These are phyloP conservation scores for Ceramica pisi DNA, from an alignment of 2,888 invertebrate genomes.

Conservation along the genomic window DNA sequence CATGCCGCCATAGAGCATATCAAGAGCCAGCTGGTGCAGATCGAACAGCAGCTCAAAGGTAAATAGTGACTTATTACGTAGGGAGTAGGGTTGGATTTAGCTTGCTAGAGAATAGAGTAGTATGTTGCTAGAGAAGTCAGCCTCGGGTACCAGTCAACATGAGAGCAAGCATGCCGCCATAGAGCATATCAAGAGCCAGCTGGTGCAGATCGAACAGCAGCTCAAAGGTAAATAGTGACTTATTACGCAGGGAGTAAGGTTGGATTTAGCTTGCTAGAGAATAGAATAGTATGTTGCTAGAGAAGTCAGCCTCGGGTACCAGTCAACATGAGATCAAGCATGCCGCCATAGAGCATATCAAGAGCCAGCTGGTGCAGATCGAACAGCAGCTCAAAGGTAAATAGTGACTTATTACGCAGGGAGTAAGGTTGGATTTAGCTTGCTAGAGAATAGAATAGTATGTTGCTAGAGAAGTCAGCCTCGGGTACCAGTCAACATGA, in stretches of 20 bases:
- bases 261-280: too few species aligned
- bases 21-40: slow-evolving; percentile 86
- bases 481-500: slow-evolving; percentile 74
- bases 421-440: too few species aligned
- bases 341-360: slow-evolving; percentile 88
- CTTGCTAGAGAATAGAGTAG: too few species aligned
- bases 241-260: not conserved
- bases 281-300: slow-evolving; percentile 86
- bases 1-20: slow-evolving; percentile 88
- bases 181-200: slow-evolving; percentile 87
- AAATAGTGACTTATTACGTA: not conserved
- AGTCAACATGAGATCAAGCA: slow-evolving; percentile 81
- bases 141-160: slow-evolving; percentile 69
- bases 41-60: slow-evolving; percentile 80
- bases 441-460: too few species aligned
- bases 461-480: slow-evolving; percentile 90
- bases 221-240: slow-evolving; percentile 32
- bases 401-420: not conserved
- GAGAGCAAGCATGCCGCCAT: slow-evolving; percentile 86
- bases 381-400: slow-evolving; percentile 78
- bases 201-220: slow-evolving; percentile 87
- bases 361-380: slow-evolving; percentile 86
- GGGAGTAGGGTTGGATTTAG: not conserved
- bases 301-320: slow-evolving; percentile 78
- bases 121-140: slow-evolving; percentile 91